Conservation (phyloP, 2,888 invertebrate species). For the Chrysolina oricalcia region DNA sequence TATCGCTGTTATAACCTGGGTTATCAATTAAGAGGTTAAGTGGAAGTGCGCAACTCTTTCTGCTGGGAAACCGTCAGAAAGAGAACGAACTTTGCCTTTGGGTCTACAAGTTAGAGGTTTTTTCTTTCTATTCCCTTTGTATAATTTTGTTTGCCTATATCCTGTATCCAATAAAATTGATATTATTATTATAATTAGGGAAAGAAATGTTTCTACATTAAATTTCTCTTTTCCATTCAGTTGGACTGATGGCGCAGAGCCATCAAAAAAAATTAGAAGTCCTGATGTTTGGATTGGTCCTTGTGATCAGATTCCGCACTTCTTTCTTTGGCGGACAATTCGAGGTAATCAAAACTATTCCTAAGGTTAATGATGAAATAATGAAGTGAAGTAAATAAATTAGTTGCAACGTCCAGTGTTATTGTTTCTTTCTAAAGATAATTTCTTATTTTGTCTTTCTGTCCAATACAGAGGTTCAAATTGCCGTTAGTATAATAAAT, state of each 20-base stretch:
- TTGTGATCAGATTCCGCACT: neutral
- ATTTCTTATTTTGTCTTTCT: conserved; percentile 26
- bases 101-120: too few relatives aligned
- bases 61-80: too few relatives aligned
- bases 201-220: too few relatives aligned
- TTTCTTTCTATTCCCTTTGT: too few relatives aligned
- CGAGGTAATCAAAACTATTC: conserved; percentile 28
- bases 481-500: conserved; percentile 22
- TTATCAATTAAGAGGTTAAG: conserved; percentile 16
- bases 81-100: too few relatives aligned
- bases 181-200: too few relatives aligned
- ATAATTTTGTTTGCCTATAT: too few relatives aligned
- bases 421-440: conserved; percentile 33
- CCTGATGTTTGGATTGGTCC: too few relatives aligned
- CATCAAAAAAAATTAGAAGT: too few relatives aligned
- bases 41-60: conserved; percentile 13
- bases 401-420: conserved; percentile 37
- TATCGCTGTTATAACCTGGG: conserved; percentile 25
- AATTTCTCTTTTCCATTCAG: too few relatives aligned
- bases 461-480: conserved; percentile 29
- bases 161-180: too few relatives aligned
- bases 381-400: conserved; percentile 36
- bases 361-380: conserved; percentile 34
- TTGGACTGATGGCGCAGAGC: too few relatives aligned
- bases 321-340: conserved; percentile 23